Percentiles rank a stretch among this genome's conserved stretches.
Evolutionary conservation across 2,797 vertebrate species (phyloP).

Genomic region (Gymnothorax javanicus): DNA sequence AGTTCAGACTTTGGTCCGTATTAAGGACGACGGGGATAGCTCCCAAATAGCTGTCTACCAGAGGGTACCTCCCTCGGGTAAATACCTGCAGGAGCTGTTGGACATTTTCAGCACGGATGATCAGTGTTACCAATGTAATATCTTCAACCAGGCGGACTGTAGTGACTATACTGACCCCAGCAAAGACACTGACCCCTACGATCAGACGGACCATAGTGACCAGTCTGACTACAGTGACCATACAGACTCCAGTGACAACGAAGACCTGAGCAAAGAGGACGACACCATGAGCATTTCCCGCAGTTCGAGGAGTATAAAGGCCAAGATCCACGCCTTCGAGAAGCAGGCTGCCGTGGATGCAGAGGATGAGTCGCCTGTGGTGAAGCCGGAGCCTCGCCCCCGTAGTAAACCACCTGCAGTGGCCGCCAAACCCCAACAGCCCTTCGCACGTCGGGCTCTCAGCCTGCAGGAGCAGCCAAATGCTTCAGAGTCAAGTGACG

Average conservation of each 20-base stretch:
- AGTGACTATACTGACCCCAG: constrained; percentile 49
- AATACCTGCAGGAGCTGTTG: constrained; percentile 65
- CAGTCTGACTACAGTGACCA: constrained; percentile 36
- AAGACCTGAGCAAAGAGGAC: constrained; percentile 47
- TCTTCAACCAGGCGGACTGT: constrained; percentile 35
- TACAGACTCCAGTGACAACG: constrained; percentile 46
- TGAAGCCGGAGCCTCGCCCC: constrained; percentile 74
- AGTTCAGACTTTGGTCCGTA: constrained; percentile 56
- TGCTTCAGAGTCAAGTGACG: constrained; percentile 53
- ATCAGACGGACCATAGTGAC: constrained; percentile 19
- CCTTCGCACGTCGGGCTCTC: constrained; percentile 70
- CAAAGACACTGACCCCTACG: constrained; percentile 40
- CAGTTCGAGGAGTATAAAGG: constrained; percentile 79
- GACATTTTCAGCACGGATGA: constrained; percentile 57
- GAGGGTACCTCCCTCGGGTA: constrained; percentile 40
- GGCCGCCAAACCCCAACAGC: constrained; percentile 75
- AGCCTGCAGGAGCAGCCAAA: constrained; percentile 66
- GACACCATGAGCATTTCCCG: constrained; percentile 77
- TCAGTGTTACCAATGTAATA: constrained; percentile 34
- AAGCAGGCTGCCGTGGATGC: constrained; percentile 70
- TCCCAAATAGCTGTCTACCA: constrained; percentile 21
- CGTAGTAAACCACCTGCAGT: constrained; percentile 74
- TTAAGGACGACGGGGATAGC: constrained; percentile 47
- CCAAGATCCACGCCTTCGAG: constrained; percentile 90
- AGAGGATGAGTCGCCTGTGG: constrained; percentile 55